Percentiles rank a stretch among this genome's conserved stretches.
Evolutionary conservation across 2,113 vertebrate species (phyloP).

Genomic region (Erythrolamprus reginae): DNA sequence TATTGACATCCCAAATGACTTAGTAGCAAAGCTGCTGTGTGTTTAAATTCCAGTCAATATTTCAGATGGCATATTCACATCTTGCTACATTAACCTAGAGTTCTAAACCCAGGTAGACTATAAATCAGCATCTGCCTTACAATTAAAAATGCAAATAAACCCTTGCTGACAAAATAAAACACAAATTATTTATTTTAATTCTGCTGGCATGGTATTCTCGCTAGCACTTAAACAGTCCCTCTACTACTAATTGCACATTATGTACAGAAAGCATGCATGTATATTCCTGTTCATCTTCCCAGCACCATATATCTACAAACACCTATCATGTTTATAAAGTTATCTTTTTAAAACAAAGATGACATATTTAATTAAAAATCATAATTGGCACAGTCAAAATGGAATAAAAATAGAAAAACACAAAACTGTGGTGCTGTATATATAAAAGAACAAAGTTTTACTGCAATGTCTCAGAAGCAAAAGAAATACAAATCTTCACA

Average conservation of each 20-base stretch:
- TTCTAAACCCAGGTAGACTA: slow-evolving; percentile 41
- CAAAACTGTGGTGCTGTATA: not conserved
- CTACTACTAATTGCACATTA: not conserved
- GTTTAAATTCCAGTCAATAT: slow-evolving; percentile 6
- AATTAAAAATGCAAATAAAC: slow-evolving; percentile 62
- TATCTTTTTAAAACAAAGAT: not conserved
- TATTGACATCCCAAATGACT: slow-evolving; percentile 3
- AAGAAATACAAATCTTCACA: slow-evolving; percentile 26
- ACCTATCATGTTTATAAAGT: not conserved
- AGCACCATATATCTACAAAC: not conserved
- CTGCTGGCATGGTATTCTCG: slow-evolving; percentile 26
- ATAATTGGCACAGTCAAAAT: not conserved
- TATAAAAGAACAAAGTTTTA: slow-evolving; percentile 4
- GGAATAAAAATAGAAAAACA: not conserved
- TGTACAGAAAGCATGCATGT: not conserved
- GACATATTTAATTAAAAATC: slow-evolving; percentile 22
- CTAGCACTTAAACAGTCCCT: not conserved
- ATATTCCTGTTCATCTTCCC: not conserved
- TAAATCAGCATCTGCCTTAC: slow-evolving; percentile 56
- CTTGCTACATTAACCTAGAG: slow-evolving; percentile 14
- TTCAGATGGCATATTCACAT: slow-evolving; percentile 26
- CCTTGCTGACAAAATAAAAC: slow-evolving; percentile 55
- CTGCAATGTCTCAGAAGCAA: not conserved
- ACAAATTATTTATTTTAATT: slow-evolving; percentile 49
- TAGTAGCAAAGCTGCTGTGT: not conserved